These are phyloP conservation scores for Griposia aprilina DNA, from an alignment of 2,888 invertebrate species.

Conservation along the genomic window DNA sequence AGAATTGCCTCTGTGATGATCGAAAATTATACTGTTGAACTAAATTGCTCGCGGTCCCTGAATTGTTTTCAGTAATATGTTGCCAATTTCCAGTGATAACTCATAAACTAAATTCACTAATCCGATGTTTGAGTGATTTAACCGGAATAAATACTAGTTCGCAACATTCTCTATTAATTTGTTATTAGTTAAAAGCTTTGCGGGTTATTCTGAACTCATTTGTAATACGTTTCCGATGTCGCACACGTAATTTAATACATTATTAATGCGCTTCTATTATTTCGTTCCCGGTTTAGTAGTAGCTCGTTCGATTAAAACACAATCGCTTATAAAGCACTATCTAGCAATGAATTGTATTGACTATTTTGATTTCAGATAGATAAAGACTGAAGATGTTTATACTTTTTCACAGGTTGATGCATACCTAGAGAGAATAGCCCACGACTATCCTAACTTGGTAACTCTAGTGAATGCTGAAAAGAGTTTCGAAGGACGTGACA, in stretches of 20 bases:
- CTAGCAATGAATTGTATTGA: not conserved
- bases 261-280: slow-evolving; percentile 22
- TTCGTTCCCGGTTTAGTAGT: not conserved
- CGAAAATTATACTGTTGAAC: not conserved
- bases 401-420: slow-evolving; percentile 82
- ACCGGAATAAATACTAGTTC: slow-evolving; percentile 9
- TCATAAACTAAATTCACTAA: slow-evolving; percentile 23
- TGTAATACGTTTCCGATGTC: slow-evolving; percentile 16
- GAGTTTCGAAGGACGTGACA: slow-evolving; percentile 90
- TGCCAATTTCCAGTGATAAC: slow-evolving; percentile 8
- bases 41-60: not conserved
- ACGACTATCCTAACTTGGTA: slow-evolving; percentile 88
- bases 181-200: slow-evolving; percentile 47
- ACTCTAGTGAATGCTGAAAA: slow-evolving; percentile 89
- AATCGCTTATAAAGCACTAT: not conserved
- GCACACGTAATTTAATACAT: slow-evolving; percentile 8
- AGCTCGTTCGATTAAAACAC: not conserved
- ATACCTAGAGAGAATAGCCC: slow-evolving; percentile 86
- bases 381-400: not conserved
- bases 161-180: slow-evolving; percentile 41
- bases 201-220: slow-evolving; percentile 35
- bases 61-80: not conserved
- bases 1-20: not conserved
- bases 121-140: slow-evolving; percentile 45
- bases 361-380: not conserved